Conservation (phyloP, 2,113 vertebrate species). For the Philantomba maxwellii region DNA sequence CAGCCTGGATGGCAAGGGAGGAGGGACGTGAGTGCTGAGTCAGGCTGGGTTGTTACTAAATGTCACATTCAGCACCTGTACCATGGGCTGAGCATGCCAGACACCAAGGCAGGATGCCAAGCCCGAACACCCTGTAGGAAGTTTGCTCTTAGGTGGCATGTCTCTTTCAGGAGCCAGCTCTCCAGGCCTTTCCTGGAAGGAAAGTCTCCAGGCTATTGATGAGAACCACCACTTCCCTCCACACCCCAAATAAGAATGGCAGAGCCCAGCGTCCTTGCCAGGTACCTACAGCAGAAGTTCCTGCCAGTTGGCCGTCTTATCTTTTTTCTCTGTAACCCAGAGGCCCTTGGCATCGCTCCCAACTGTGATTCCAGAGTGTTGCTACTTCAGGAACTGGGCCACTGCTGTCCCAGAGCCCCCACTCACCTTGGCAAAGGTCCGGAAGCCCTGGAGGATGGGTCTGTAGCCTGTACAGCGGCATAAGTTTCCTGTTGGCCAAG, state of each 20-base stretch:
- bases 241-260: background rate
- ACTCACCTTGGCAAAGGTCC: slow-evolving; percentile 90
- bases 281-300: fast-evolving
- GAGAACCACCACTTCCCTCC: background rate
- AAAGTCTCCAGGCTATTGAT: fast-evolving
- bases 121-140: background rate
- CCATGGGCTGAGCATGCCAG: background rate
- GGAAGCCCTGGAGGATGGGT: slow-evolving; percentile 92
- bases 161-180: background rate
- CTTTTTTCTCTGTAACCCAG: background rate
- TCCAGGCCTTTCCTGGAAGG: background rate
- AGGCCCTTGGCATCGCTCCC: background rate
- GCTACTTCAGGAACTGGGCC: background rate
- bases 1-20: background rate
- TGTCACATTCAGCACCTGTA: background rate
- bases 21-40: fast-evolving
- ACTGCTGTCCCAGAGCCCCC: background rate
- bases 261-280: background rate
- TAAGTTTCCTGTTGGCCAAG: slow-evolving; percentile 86
- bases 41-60: background rate
- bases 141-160: background rate
- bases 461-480: slow-evolving; percentile 97
- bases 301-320: background rate
- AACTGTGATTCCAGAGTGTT: background rate
- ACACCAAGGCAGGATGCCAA: background rate